phyloP scores from a whole-genome alignment of 2,797 vertebrate species.

The Xyrichtys novacula region DNA sequence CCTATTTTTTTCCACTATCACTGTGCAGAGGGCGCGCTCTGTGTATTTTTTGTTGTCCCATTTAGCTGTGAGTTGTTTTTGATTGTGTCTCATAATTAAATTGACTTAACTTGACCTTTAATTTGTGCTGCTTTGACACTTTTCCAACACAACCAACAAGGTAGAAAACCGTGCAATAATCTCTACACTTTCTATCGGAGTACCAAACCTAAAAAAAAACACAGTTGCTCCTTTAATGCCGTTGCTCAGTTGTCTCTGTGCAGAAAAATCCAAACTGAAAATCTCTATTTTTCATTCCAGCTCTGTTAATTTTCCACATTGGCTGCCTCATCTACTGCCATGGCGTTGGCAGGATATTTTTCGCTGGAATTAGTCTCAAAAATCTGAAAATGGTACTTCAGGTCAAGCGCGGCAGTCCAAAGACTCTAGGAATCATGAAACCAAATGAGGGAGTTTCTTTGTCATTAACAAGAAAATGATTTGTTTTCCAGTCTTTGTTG shows the following conservation, averaged over 20 bases:
- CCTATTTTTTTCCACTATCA: too few relatives aligned
- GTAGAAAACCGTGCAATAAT: too few relatives aligned
- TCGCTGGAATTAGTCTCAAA: not conserved
- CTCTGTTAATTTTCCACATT: not conserved
- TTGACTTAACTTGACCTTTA: too few relatives aligned
- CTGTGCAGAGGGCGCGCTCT: too few relatives aligned
- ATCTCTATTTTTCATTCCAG: not conserved
- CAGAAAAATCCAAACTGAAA: not conserved
- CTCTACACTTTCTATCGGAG: not conserved
- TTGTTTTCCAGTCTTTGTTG: not conserved
- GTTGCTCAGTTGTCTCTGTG: not conserved
- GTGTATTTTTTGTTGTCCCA: too few relatives aligned
- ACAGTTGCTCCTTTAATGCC: not conserved
- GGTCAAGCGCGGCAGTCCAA: not conserved
- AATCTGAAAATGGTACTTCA: not conserved
- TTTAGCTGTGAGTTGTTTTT: too few relatives aligned
- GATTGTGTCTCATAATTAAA: too few relatives aligned
- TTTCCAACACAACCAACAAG: too few relatives aligned
- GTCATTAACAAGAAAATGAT: slow-evolving; percentile 14
- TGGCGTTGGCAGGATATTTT: not conserved
- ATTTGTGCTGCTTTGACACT: too few relatives aligned
- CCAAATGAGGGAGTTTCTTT: slow-evolving; percentile 41
- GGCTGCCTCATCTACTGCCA: not conserved
- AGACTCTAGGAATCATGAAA: slow-evolving; percentile 41
- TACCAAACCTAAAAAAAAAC: not conserved